Evolutionary conservation across 2,888 invertebrate genomes (phyloP).

Genomic region (Linnaemya tessellans): DNA sequence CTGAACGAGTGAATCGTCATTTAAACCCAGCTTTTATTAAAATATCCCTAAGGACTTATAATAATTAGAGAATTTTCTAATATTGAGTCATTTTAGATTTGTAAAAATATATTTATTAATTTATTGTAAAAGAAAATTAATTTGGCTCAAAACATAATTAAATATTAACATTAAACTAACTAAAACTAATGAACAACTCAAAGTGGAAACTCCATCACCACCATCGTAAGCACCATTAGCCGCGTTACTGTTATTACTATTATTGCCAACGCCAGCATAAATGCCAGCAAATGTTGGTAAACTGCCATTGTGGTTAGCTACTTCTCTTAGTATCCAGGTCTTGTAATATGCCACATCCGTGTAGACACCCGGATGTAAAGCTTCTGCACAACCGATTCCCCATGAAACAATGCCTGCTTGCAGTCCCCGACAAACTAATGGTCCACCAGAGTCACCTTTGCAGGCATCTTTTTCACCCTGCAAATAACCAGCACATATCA

Average conservation of each 20-base stretch:
- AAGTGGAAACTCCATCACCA: not conserved
- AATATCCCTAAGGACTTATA: no score
- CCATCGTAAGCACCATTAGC: not conserved
- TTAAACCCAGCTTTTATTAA: no score
- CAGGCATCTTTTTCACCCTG: constrained; percentile 91
- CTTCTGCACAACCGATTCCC: constrained; percentile 91
- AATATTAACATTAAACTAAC: no score
- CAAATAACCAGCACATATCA: constrained; percentile 90
- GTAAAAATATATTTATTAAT: no score
- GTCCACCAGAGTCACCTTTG: constrained; percentile 94
- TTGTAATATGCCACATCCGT: constrained; percentile 85
- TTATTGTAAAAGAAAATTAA: no score
- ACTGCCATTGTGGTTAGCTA: constrained; percentile 29
- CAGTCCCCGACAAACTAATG: constrained; percentile 86
- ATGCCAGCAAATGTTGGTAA: constrained; percentile 39
- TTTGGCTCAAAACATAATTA: no score
- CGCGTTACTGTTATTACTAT: not conserved
- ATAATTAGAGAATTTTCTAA: no score
- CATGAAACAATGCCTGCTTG: constrained; percentile 92
- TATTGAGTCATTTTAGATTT: no score
- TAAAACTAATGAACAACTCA: constrained; percentile 34
- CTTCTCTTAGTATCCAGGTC: constrained; percentile 34
- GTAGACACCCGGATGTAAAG: constrained; percentile 90
- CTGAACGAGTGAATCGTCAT: no score
- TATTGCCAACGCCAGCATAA: not conserved